Evolutionary conservation across 1,140 invertebrate genomes (phyloP), one percentile per base, ranked within the genome.

Genomic region (Meloidogyne hapla): DNA sequence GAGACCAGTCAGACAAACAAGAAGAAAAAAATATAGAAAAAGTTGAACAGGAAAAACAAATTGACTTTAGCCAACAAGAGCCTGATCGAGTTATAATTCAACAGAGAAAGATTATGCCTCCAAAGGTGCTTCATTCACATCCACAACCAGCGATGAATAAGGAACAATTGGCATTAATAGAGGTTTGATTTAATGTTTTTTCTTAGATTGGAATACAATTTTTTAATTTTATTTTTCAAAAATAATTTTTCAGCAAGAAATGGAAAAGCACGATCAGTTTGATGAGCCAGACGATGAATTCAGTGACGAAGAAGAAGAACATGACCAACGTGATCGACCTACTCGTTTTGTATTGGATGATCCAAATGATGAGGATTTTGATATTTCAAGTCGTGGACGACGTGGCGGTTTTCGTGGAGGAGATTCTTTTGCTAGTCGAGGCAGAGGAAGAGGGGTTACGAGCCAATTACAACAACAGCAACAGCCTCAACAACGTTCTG

Each of bases 81-180:
- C 38, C 33, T 9, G 28, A n/a, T 15, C 69, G 61, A n/a, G 28
- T 25, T 2, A 61, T 45, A 5, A 45, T 25, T 45, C 21, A 68
- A 40, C 26, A 25, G 23, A 67, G 45, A 23, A 26, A 45, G 69
- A 38, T 38, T n/a, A 15, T 28, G 15, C 25, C 68, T n/a, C 45
- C 23, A 18, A 26, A 70, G 45, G 40, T n/a, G 48, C 45, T 28
- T 48, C 38, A 38, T 40, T 33, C 68, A 13, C 74, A 63, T 25
- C 61, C 62, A 23, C 75, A 75, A 15, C 75, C 69, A 6, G 77
- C 81, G 3, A 40, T 78, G 28, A 75, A 77, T 56, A 81, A 74
- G n/a, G 75, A 82, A 26, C 80, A 83, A 70, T 40, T 81, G 33
- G 75, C 63, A 33, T 40, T 83, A 38, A 81, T 81, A 56, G 80